phyloP scores from a whole-genome alignment of 2,113 vertebrate genomes.

The Spheniscus mendiculus region DNA sequence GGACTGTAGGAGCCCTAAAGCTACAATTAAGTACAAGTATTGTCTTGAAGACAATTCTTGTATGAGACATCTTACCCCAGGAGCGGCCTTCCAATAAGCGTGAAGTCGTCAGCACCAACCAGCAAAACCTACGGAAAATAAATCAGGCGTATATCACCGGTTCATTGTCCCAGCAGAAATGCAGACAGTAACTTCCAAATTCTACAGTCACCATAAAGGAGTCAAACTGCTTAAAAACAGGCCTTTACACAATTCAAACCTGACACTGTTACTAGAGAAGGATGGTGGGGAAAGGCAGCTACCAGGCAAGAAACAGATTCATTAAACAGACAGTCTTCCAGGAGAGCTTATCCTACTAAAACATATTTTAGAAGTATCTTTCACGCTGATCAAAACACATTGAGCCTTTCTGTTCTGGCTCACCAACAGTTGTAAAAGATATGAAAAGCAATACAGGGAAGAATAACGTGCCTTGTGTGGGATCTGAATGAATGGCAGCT shows the following conservation, averaged over 20 bases:
- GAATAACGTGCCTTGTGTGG: neutral
- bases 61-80: constrained; percentile 76
- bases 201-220: neutral
- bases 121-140: constrained; percentile 79
- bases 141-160: neutral
- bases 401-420: neutral
- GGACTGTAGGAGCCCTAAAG: neutral
- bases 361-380: neutral
- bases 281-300: neutral
- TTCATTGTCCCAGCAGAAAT: neutral
- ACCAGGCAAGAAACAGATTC: neutral
- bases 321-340: neutral
- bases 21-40: neutral
- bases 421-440: neutral
- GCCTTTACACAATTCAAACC: neutral
- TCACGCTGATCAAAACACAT: neutral
- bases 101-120: constrained; percentile 85
- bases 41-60: neutral
- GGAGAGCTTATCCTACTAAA: neutral
- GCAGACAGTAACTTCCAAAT: neutral
- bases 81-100: constrained; percentile 82
- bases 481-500: neutral
- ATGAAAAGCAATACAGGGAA: neutral
- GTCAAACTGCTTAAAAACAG: neutral
- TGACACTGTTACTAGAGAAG: neutral